phyloP scores from a whole-genome alignment of 2,113 vertebrate genomes.

The Nothobranchius furzeri region DNA sequence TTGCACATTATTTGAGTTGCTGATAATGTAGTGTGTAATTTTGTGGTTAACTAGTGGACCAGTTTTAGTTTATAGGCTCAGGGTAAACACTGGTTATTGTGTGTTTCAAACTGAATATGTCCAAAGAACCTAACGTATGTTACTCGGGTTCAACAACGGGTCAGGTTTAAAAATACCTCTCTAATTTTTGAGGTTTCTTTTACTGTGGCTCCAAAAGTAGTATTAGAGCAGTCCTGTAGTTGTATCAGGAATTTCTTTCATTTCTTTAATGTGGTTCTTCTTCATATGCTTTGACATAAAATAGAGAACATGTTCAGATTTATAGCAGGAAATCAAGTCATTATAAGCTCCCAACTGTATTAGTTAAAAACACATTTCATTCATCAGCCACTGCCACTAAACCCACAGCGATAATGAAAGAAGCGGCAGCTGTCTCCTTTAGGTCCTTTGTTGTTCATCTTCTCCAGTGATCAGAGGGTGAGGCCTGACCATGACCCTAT shows the following conservation, averaged over 20 bases:
- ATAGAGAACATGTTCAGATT: slow-evolving; percentile 9
- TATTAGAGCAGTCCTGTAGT: slow-evolving; percentile 11
- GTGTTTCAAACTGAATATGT: neutral
- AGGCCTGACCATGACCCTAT: neutral
- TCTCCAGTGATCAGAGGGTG: slow-evolving; percentile 16
- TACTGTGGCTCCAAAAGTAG: slow-evolving; percentile 8
- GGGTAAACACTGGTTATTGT: slow-evolving; percentile 19
- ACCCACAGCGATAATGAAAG: neutral
- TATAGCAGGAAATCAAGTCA: slow-evolving; percentile 29
- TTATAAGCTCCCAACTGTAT: slow-evolving; percentile 12
- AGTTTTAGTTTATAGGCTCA: slow-evolving; percentile 21
- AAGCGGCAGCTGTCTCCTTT: slow-evolving; percentile 32
- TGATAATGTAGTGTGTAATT: slow-evolving; percentile 43
- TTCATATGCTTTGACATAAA: slow-evolving; percentile 12
- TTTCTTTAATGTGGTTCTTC: slow-evolving; percentile 11
- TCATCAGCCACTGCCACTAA: neutral
- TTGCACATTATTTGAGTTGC: slow-evolving; percentile 36
- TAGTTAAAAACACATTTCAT: slow-evolving; percentile 13
- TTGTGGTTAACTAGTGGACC: slow-evolving; percentile 10
- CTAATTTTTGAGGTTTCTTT: slow-evolving; percentile 8
- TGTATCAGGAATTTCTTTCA: neutral
- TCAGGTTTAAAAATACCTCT: slow-evolving; percentile 25
- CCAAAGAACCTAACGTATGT: too few species aligned
- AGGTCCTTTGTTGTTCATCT: slow-evolving; percentile 8
- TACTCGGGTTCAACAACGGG: neutral